phyloP scores from a whole-genome alignment of 1,140 invertebrate species.

The Cotesia vestalis region DNA sequence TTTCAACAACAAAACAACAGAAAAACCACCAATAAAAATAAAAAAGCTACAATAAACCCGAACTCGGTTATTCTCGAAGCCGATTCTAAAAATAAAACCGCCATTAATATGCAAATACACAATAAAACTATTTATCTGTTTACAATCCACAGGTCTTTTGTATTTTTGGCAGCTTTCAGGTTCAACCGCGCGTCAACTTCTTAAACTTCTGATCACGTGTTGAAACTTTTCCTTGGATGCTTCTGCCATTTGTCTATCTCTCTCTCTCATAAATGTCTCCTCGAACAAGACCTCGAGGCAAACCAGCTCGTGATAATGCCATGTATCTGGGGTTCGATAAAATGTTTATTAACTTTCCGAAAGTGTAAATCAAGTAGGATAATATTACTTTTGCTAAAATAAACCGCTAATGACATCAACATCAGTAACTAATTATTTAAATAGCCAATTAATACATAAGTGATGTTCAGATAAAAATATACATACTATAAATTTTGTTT shows the following conservation, averaged over 20 bases:
- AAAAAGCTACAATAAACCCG: conserved; percentile 37
- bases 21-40: conserved; percentile 35
- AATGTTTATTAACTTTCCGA: conserved; percentile 22
- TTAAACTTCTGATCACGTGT: conserved; percentile 23
- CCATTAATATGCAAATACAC: too few species aligned
- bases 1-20: conserved; percentile 34
- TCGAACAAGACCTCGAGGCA: conserved; percentile 29
- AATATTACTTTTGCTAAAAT: too few species aligned
- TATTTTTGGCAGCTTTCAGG: neutral
- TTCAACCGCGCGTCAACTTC: too few species aligned
- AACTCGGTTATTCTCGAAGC: conserved; percentile 9
- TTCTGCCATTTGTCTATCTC: conserved; percentile 23
- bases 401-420: too few species aligned
- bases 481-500: too few species aligned
- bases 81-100: too few species aligned
- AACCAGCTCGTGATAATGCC: conserved; percentile 39
- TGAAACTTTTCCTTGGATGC: conserved; percentile 31
- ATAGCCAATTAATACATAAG: too few species aligned
- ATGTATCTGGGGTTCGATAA: conserved; percentile 41
- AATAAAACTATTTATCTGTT: too few species aligned
- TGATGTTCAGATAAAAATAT: too few species aligned
- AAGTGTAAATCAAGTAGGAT: neutral
- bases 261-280: conserved; percentile 25
- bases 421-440: too few species aligned
- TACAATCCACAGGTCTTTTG: neutral